These are phyloP conservation scores for Cebus imitator DNA, from an alignment of 2,113 vertebrate species.

Conservation along the genomic window DNA sequence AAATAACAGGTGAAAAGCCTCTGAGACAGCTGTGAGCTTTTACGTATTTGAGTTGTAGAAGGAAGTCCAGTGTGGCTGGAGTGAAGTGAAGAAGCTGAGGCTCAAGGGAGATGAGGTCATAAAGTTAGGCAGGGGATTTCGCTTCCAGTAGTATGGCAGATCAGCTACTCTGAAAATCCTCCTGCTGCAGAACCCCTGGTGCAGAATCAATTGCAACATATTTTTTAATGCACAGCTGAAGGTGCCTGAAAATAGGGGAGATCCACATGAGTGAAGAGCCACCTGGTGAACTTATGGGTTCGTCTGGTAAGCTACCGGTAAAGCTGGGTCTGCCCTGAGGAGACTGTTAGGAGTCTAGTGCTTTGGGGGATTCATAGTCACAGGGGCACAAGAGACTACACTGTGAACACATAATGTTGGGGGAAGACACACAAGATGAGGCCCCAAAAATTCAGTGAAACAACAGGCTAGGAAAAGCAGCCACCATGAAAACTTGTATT, in stretches of 20 bases:
- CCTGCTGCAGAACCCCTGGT: neutral
- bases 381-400: neutral
- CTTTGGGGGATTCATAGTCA: neutral
- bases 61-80: neutral
- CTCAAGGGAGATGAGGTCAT: conserved; percentile 14
- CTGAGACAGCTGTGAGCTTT: neutral
- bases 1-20: conserved; percentile 17
- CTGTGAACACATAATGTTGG: neutral
- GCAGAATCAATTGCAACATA: conserved; percentile 12
- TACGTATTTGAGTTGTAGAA: neutral
- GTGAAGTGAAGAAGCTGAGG: neutral
- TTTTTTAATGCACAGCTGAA: conserved; percentile 36
- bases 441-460: neutral
- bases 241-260: conserved; percentile 20
- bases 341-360: neutral
- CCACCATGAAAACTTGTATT: neutral
- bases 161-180: neutral
- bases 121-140: neutral
- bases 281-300: conserved; percentile 9
- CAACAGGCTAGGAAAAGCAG: neutral
- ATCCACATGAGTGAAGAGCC: conserved; percentile 20
- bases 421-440: neutral
- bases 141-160: neutral
- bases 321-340: neutral
- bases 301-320: neutral